These are phyloP conservation scores for Entomobrya proxima DNA, from an alignment of 2,888 invertebrate species.

Conservation along the genomic window DNA sequence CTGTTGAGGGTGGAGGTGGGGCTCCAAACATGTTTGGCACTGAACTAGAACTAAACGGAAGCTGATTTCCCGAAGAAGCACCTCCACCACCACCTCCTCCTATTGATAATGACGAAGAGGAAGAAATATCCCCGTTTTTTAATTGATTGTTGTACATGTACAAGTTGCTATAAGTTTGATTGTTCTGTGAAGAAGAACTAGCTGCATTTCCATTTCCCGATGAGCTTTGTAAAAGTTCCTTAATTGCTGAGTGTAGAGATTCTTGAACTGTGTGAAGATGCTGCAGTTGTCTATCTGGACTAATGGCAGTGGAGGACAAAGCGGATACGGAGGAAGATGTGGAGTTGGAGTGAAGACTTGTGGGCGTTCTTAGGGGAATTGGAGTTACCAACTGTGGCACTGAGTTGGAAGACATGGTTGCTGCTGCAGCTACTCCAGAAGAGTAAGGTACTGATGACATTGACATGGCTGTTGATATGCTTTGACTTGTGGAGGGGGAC, in stretches of 20 bases:
- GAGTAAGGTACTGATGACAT: no score
- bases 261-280: conserved; percentile 11
- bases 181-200: neutral
- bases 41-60: no score
- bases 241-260: neutral
- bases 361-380: no score
- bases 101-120: neutral
- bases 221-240: no score
- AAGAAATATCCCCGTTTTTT: neutral
- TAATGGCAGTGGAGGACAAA: neutral
- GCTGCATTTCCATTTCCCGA: neutral
- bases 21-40: no score
- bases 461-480: no score
- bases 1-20: conserved; percentile 79
- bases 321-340: neutral
- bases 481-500: no score
- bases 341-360: conserved; percentile 8
- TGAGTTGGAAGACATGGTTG: neutral
- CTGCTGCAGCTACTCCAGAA: neutral
- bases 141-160: neutral
- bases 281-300: neutral
- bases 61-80: no score
- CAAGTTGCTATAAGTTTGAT: neutral
- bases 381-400: no score
- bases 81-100: neutral